These are phyloP conservation scores for Lophius americanus DNA, from an alignment of 2,797 vertebrate species.

Conservation along the genomic window DNA sequence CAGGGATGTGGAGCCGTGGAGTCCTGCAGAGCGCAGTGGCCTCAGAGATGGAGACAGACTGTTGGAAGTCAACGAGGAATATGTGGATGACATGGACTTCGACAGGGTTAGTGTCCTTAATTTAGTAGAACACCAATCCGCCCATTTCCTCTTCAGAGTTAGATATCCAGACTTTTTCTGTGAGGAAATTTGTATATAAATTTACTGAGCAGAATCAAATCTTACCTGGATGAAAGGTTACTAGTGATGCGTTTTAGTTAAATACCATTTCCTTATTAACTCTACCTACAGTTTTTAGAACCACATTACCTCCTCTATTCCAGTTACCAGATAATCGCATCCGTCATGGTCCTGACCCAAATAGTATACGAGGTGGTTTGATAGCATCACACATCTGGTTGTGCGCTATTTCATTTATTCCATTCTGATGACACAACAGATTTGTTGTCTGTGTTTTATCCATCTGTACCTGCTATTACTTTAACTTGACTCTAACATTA, in stretches of 20 bases:
- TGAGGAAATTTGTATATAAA: background rate
- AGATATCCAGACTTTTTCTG: background rate
- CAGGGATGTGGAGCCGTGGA: conserved; percentile 79
- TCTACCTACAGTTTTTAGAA: background rate
- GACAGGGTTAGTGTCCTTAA: conserved; percentile 74
- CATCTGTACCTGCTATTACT: too few species aligned
- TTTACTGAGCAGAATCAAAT: background rate
- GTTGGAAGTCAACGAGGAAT: conserved; percentile 89
- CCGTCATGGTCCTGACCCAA: too few species aligned
- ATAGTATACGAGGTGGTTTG: too few species aligned
- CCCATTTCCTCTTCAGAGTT: background rate
- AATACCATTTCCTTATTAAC: background rate
- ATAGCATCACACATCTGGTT: too few species aligned
- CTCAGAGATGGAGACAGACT: conserved; percentile 87
- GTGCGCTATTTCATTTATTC: too few species aligned
- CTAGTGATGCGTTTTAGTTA: background rate
- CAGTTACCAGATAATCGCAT: too few species aligned
- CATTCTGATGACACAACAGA: too few species aligned
- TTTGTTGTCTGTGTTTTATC: too few species aligned
- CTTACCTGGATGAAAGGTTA: background rate
- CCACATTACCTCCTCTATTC: too few species aligned
- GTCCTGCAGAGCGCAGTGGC: conserved; percentile 86
- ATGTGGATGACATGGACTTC: conserved; percentile 82
- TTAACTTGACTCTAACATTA: too few species aligned
- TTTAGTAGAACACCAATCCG: background rate